Evolutionary conservation across 2,113 vertebrate species (phyloP).

Genomic region (Pygoscelis adeliae): DNA sequence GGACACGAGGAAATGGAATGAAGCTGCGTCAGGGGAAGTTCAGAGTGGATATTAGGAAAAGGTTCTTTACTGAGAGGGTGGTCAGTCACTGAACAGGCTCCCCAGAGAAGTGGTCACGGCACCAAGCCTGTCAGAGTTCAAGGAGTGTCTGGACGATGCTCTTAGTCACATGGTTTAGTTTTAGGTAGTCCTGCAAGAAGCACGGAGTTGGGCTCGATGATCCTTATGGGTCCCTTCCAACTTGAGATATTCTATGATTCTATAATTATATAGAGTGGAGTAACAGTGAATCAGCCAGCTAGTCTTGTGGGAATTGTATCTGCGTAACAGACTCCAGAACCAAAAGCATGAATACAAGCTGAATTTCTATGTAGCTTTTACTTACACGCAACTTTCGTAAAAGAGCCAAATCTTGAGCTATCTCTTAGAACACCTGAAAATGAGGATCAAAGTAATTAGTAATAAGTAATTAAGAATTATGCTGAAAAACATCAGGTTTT

Average conservation of each 20-base stretch:
- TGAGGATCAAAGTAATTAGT: constrained; percentile 1
- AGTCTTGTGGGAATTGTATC: neutral
- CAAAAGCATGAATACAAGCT: neutral
- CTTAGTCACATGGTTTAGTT: neutral
- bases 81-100: neutral
- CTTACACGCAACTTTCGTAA: constrained; percentile 90
- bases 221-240: neutral
- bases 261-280: neutral
- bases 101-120: neutral
- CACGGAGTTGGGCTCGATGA: neutral
- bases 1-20: neutral
- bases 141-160: neutral
- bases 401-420: constrained; percentile 83
- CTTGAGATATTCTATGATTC: neutral
- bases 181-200: neutral
- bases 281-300: neutral
- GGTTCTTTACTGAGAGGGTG: neutral
- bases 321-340: neutral
- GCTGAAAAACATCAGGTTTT: neutral
- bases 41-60: neutral
- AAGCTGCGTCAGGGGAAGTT: neutral
- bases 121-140: neutral
- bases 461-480: neutral
- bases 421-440: constrained; percentile 82
- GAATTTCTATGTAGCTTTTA: constrained; percentile 36